Evolutionary conservation across 2,113 vertebrate genomes (phyloP).

Genomic region (Brachyistius frenatus): DNA sequence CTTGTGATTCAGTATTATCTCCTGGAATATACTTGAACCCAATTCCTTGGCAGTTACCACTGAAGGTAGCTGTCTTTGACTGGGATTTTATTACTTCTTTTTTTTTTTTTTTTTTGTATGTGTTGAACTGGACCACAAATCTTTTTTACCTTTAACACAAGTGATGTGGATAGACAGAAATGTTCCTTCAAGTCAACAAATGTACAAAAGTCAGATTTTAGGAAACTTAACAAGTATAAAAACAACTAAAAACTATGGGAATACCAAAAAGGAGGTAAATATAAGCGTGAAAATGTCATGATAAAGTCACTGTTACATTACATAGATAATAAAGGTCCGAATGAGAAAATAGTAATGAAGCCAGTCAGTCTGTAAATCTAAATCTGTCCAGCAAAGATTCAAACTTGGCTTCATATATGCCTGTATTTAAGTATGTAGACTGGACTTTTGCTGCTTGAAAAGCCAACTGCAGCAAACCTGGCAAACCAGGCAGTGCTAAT

Average conservation of each 20-base stretch:
- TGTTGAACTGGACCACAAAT: conserved; percentile 53
- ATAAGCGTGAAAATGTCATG: conserved; percentile 7
- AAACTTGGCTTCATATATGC: background rate
- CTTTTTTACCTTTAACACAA: conserved; percentile 9
- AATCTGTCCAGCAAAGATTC: background rate
- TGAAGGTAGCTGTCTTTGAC: conserved; percentile 17
- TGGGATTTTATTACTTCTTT: conserved; percentile 27
- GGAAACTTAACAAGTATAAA: background rate
- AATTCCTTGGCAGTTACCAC: conserved; percentile 21
- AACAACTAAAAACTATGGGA: background rate
- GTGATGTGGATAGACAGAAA: conserved; percentile 10
- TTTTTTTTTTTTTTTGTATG: conserved; percentile 7
- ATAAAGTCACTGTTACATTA: background rate
- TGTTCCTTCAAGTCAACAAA: background rate
- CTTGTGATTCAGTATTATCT: conserved; percentile 68
- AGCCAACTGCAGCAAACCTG: conserved; percentile 28
- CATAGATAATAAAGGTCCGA: background rate
- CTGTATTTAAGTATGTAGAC: background rate
- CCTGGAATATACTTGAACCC: conserved; percentile 86
- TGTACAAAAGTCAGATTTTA: background rate
- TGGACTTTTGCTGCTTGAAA: conserved; percentile 13
- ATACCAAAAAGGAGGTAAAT: background rate
- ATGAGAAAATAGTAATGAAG: conserved; percentile 9
- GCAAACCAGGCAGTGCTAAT: conserved; percentile 29
- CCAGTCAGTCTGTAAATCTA: background rate